Base-by-base conservation (phyloP, 2,888 invertebrate species). In the Cistogaster globosa region DNA sequence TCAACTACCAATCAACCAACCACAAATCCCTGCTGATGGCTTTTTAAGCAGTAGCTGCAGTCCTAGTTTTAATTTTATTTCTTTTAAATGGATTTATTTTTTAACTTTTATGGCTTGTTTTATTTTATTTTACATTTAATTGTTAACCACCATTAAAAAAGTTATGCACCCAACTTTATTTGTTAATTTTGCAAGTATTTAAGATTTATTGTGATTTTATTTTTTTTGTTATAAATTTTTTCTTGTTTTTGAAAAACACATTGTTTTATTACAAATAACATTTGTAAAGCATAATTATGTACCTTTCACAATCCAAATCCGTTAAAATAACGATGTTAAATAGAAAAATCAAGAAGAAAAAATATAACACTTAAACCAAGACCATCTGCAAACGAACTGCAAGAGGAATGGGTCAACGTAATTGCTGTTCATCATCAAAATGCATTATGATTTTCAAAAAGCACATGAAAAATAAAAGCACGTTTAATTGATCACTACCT, bases 261-360 rank as follows among this genome's bases (percentile, higher is more conserved):
- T 58, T 68, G 57, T 32, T 32, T 32, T 36, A 69, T 42, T 63
- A 55, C 62, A 69, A 78, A 69, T 78, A 71, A 78, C 78, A 78
- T 78, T 77, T 78, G n/a, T 71, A 71, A 80, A 74, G 80, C 80
- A 80, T 80, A 53, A 80, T 80, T 80, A 80, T 80, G 80, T 80
- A 80, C 74, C 80, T 80, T 53, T 74, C 80, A 74, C 80, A 80
- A 80, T 80, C 74, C 51, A 36, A 63, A 69, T 51, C 9, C 36
- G 60, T 68, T 68, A 60, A 58, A 5, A n/a, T 45, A 65, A 57
- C 38, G 20, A 76, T 57, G 38, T 26, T 14, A 32, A 26, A 22
- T 48, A 26, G 22, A 79, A 32, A 65, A 53, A 32, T 32, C 32
- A 32, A 48, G 36, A 72, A 18, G n/a, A n/a, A 62, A 62, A 32